Evolutionary conservation across 2,888 invertebrate species (phyloP).

Genomic region (Dynastes tityus): DNA sequence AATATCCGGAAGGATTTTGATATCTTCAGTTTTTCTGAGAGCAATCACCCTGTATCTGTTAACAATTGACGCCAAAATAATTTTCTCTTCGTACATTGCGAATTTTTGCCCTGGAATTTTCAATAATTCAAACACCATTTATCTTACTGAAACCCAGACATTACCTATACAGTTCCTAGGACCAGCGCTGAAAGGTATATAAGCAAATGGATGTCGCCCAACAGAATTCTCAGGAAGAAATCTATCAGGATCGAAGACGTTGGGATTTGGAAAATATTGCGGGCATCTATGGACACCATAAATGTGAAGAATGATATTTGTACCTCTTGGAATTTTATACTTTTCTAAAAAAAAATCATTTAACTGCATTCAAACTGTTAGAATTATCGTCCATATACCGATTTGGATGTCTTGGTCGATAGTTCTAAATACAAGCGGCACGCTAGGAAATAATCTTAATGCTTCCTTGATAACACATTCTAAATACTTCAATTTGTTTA

Average conservation of each 20-base stretch:
- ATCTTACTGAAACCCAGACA: constrained; percentile 55
- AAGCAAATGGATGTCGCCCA: constrained; percentile 58
- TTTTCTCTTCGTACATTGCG: constrained; percentile 58
- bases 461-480: neutral
- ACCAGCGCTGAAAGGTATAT: constrained; percentile 32
- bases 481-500: neutral
- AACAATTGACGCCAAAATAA: constrained; percentile 56
- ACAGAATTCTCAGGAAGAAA: constrained; percentile 64
- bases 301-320: constrained; percentile 60
- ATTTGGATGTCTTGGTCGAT: constrained; percentile 63
- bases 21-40: constrained; percentile 56
- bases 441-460: neutral
- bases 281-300: constrained; percentile 67
- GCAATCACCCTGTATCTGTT: constrained; percentile 55
- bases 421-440: constrained; percentile 45
- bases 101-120: constrained; percentile 60
- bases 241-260: constrained; percentile 65
- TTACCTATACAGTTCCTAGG: constrained; percentile 45
- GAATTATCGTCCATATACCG: constrained; percentile 63
- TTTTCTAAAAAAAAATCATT: constrained; percentile 61
- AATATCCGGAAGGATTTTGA: constrained; percentile 54
- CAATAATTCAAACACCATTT: constrained; percentile 24
- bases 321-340: constrained; percentile 61
- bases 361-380: constrained; percentile 57
- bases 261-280: constrained; percentile 63